These are phyloP conservation scores for Drosophila kanekoi DNA, from an alignment of 2,888 invertebrate species.

Conservation along the genomic window DNA sequence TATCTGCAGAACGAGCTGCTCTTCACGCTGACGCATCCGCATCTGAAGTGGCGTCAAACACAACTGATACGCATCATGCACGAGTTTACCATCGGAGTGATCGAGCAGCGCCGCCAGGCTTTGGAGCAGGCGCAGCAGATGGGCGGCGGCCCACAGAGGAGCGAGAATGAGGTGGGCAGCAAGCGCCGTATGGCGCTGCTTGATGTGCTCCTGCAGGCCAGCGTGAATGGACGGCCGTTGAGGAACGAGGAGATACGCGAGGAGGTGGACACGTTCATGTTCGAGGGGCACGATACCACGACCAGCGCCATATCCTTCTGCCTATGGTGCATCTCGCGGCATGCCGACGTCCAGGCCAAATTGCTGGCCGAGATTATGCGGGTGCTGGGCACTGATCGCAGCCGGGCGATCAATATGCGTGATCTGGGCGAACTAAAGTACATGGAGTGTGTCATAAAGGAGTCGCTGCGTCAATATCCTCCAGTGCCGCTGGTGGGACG, in stretches of 20 bases:
- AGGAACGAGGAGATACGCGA: conserved; percentile 87
- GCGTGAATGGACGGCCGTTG: conserved; percentile 86
- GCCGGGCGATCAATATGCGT: conserved; percentile 47
- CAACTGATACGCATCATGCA: conserved; percentile 78
- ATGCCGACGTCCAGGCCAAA: conserved; percentile 78
- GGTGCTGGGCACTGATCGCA: conserved; percentile 68
- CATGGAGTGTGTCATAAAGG: conserved; percentile 89
- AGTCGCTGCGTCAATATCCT: conserved; percentile 88
- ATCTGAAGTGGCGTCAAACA: conserved; percentile 58
- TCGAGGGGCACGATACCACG: conserved; percentile 86
- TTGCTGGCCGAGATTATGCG: conserved; percentile 70
- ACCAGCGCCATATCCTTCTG: conserved; percentile 77
- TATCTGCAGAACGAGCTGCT: conserved; percentile 65
- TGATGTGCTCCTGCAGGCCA: conserved; percentile 88
- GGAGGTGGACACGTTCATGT: conserved; percentile 91
- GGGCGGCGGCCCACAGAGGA: background rate
- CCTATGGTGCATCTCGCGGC: conserved; percentile 71
- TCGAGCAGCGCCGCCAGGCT: conserved; percentile 70
- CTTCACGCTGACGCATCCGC: conserved; percentile 65
- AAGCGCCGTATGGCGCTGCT: conserved; percentile 88
- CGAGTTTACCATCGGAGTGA: conserved; percentile 79
- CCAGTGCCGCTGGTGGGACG: conserved; percentile 88
- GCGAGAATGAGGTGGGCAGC: conserved; percentile 83
- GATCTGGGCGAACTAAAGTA: conserved; percentile 77
- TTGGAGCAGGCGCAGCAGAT: conserved; percentile 53